Percentiles rank a stretch among this genome's conserved stretches.
Conservation (phyloP, 1,140 invertebrate genomes). For the Tetramorium parvispinum region DNA sequence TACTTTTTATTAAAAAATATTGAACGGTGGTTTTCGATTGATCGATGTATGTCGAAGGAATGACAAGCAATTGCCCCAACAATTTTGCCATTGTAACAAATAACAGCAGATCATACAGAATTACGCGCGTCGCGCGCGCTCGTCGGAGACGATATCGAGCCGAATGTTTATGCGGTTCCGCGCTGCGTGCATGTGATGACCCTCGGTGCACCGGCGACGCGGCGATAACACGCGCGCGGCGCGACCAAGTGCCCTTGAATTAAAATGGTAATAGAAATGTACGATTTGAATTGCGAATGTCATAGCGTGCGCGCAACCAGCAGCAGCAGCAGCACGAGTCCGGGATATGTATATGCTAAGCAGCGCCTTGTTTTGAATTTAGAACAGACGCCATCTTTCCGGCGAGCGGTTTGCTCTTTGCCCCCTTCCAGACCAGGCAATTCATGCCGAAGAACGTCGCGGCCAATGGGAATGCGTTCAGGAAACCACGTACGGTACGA, state of each 20-base stretch:
- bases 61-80: background rate
- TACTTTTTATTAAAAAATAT: background rate
- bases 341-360: conserved; percentile 84
- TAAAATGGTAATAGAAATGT: conserved; percentile 86
- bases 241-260: conserved; percentile 74
- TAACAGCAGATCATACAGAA: background rate
- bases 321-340: conserved; percentile 66
- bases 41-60: background rate
- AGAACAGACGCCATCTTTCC: conserved; percentile 85
- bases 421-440: conserved; percentile 77
- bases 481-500: conserved; percentile 74
- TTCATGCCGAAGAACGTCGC: conserved; percentile 79
- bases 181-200: conserved; percentile 30
- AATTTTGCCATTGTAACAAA: background rate
- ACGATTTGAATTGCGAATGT: conserved; percentile 86
- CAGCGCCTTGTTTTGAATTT: conserved; percentile 85
- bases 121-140: background rate
- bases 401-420: conserved; percentile 83
- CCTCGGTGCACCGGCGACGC: conserved; percentile 21
- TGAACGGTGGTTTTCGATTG: conserved; percentile 18
- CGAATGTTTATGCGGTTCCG: conserved; percentile 20
- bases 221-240: conserved; percentile 58
- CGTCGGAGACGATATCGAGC: background rate
- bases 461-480: conserved; percentile 79
- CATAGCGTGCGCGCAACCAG: conserved; percentile 80